Base-by-base conservation (phyloP, 2,888 invertebrate genomes). In the Hymenopus coronatus region DNA sequence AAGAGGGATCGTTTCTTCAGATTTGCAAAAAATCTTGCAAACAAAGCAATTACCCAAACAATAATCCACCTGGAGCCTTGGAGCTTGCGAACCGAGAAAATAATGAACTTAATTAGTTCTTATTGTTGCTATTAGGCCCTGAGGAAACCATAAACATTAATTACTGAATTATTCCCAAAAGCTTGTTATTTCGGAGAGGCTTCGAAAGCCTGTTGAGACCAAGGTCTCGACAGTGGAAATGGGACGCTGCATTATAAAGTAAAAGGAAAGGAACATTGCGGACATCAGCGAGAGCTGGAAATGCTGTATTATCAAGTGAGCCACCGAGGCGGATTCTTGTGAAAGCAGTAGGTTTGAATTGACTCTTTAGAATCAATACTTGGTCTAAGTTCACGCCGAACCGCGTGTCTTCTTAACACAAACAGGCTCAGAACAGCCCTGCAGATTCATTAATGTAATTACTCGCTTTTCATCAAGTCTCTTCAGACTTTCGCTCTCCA, bases 381-480 rank as follows among this genome's bases (percentile, higher is more conserved):
- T 70, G 54, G 54, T 70, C 54, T 70, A 70, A 70, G 54, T 70
- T 70, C 54, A 70, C 54, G 20, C 54, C 25, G 54, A 70, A 70
- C 54, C 25, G 54, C 54, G 54, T 70, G 25, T 70, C 54, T 15
- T 70, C 54, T 70, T 70, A 70, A 70, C 54, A 70, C 54, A 70
- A 70, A 70, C 54, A 54, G 54, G 54, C 54, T 54, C 54, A 54
- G 54, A 54, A 54, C 54, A 70, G 54, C 54, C 54, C 54, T 70
- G 54, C 54, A 70, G 85, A 46, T 46, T 85, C 85, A 85, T 85
- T 85, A 85, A 85, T 46, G 46, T 28, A 85, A 85, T 85, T 85
- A 85, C 46, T 85, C 40, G 54, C 85, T 85, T 85, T 85, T 85
- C 85, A 85, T 85, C 40, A 85, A 85, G 54, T 27, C 85, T 70